Evolutionary conservation across 2,888 invertebrate species (phyloP), one percentile per base, ranked within the genome.

Genomic region (Cybosia mesomella): DNA sequence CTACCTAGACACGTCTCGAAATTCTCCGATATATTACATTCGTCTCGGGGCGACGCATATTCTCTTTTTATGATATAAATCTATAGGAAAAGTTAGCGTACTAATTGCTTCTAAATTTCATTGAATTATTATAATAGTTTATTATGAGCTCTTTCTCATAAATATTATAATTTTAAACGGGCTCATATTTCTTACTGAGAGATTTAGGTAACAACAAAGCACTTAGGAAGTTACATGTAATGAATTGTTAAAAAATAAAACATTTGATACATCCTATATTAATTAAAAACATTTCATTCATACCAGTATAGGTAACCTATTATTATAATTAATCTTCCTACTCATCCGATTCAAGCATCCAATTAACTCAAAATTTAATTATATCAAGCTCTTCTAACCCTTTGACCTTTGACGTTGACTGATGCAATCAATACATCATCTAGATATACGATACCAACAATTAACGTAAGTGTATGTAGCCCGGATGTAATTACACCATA

Each of bases 401-500:
- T 74, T 79, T 82, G 79, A 85, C 82, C 73, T 79, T 65, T 76
- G 79, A 83, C 87, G 84, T 83, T 87, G 89, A 88, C 85, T 87
- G 89, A 90, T 89, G 83, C 77, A 59, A 76, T 85, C 83, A 78
- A 88, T 89, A 86, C 83, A 85, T 89, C 89, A 89, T 86, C 83
- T 49, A 84, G 89, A 86, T 87, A 89, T 79, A 79, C 80, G 86
- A 89, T 83, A 87, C 85, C 85, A 84, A 84, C 86, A 86, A 88
- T 87, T 85, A 86, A 69, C 71, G 74, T 80, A 82, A 77, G 77
- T 81, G 82, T 75, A 68, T 78, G 78, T 74, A 71, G 76, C 71
- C 82, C 84, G 89, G 89, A 89, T 86, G 87, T 87, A 88, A 90
- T 89, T 87, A 87, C 86, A 80, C 75, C 87, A 86, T 88, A 87